Conservation (phyloP, 2,888 invertebrate species). For the Perdita meconis region DNA sequence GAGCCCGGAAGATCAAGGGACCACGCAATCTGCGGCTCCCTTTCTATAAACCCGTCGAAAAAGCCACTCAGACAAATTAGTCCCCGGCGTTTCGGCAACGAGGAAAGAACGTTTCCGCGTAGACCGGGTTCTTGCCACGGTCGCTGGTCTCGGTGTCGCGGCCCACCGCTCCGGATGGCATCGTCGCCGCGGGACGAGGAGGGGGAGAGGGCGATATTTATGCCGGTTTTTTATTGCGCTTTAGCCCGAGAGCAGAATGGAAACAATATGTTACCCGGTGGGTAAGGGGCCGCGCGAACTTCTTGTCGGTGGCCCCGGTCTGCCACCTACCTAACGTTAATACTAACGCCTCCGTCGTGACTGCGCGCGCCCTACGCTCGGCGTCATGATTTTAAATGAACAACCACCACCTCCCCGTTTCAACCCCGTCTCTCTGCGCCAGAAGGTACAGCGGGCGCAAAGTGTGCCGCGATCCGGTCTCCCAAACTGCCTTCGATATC, state of each 20-base stretch:
- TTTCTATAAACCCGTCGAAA: constrained; percentile 71
- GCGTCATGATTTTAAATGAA: constrained; percentile 79
- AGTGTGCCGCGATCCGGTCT: constrained; percentile 6
- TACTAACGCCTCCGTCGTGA: constrained; percentile 71
- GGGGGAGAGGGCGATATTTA: constrained; percentile 79
- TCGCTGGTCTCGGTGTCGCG: constrained; percentile 54
- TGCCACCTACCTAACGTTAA: constrained; percentile 77
- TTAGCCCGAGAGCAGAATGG: constrained; percentile 80
- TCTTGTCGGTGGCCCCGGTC: constrained; percentile 77
- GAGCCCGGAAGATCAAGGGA: constrained; percentile 17
- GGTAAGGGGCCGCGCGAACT: constrained; percentile 70
- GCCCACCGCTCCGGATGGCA: constrained; percentile 44
- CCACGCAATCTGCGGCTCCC: constrained; percentile 59
- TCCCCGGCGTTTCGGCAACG: constrained; percentile 58
- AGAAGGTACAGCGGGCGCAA: constrained; percentile 16
- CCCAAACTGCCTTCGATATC: neutral
- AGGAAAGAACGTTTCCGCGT: constrained; percentile 56
- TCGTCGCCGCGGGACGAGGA: constrained; percentile 61
- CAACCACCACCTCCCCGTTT: constrained; percentile 66
- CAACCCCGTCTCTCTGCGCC: too few relatives aligned
- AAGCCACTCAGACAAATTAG: constrained; percentile 84
- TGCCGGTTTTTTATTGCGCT: constrained; percentile 82
- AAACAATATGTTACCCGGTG: constrained; percentile 82
- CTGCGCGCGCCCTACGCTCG: constrained; percentile 60
- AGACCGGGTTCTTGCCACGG: constrained; percentile 72